These are phyloP conservation scores for Amphiduros pacificus DNA, from an alignment of 2,888 invertebrate genomes.

Conservation along the genomic window DNA sequence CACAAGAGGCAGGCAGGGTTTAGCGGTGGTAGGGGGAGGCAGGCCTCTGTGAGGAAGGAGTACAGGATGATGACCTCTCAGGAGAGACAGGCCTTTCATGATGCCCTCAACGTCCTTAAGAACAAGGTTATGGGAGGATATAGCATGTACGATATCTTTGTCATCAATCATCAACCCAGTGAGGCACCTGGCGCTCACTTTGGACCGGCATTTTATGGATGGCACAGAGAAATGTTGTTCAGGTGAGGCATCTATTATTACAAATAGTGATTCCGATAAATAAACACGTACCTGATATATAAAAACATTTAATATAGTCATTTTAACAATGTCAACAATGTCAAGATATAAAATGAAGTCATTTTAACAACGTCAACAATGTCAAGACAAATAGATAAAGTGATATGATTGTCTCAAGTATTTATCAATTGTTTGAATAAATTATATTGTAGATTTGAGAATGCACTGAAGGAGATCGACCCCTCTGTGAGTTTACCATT, in stretches of 20 bases:
- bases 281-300: no score
- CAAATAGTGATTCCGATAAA: background rate
- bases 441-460: slow-evolving; percentile 40
- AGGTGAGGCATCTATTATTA: no score
- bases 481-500: slow-evolving; percentile 54
- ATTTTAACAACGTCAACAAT: no score
- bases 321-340: no score
- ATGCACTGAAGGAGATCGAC: slow-evolving; percentile 43
- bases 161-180: background rate
- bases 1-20: background rate
- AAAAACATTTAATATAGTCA: no score
- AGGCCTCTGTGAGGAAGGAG: no score
- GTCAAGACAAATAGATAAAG: background rate
- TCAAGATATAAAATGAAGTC: no score
- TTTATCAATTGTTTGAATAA: no score
- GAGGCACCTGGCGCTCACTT: background rate
- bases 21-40: no score
- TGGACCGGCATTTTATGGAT: background rate
- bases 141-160: background rate
- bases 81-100: background rate
- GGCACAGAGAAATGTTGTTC: background rate
- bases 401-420: background rate
- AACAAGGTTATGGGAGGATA: background rate
- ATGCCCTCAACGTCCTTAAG: background rate
- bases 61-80: background rate